These are phyloP conservation scores for Noctua fimbriata DNA, from an alignment of 2,888 invertebrate genomes.

Conservation along the genomic window DNA sequence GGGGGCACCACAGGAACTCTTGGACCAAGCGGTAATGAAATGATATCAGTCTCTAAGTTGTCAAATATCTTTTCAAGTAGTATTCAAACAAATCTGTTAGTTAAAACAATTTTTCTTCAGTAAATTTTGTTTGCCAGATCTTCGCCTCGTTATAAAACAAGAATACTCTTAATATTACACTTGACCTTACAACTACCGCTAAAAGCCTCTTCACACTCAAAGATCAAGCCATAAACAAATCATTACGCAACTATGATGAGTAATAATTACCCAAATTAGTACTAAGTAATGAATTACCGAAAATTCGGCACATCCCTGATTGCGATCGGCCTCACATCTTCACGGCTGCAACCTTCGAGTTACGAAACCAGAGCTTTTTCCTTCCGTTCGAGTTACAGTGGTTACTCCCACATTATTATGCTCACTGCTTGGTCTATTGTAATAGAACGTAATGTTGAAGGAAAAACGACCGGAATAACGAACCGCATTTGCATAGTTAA, in stretches of 20 bases:
- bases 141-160: slow-evolving; percentile 28
- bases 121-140: slow-evolving; percentile 6
- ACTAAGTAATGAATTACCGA: slow-evolving; percentile 53
- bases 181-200: slow-evolving; percentile 39
- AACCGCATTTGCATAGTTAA: slow-evolving; percentile 33
- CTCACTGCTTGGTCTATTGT: slow-evolving; percentile 58
- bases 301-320: slow-evolving; percentile 69
- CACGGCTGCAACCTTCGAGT: slow-evolving; percentile 73
- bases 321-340: slow-evolving; percentile 74
- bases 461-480: slow-evolving; percentile 58
- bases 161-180: slow-evolving; percentile 9
- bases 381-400: slow-evolving; percentile 76
- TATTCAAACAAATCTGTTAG: not conserved
- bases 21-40: not conserved
- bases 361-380: slow-evolving; percentile 81
- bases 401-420: slow-evolving; percentile 65
- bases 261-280: slow-evolving; percentile 55
- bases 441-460: slow-evolving; percentile 67
- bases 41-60: not conserved
- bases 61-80: not conserved
- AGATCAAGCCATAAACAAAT: slow-evolving; percentile 38
- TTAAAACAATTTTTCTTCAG: not conserved
- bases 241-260: slow-evolving; percentile 52
- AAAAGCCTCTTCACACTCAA: slow-evolving; percentile 46
- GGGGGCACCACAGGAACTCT: not conserved